phyloP scores from a whole-genome alignment of 2,113 vertebrate species.

The Melanostigma gelatinosum region DNA sequence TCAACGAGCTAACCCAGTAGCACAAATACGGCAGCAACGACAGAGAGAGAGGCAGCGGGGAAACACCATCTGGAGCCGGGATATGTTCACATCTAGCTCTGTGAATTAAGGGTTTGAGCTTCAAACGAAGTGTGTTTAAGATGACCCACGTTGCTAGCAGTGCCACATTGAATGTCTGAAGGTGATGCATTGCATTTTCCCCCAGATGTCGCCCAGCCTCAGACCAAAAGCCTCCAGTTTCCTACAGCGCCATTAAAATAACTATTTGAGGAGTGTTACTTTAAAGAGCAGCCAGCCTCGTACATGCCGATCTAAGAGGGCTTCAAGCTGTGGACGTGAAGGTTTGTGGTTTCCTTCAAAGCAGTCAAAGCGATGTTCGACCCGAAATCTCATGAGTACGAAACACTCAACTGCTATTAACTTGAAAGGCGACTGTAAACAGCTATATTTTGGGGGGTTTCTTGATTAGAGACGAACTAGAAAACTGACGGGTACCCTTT shows the following conservation, averaged over 20 bases:
- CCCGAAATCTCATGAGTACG: slow-evolving; percentile 29
- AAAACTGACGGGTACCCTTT: background rate
- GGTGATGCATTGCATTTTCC: slow-evolving; percentile 25
- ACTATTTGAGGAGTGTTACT: slow-evolving; percentile 49
- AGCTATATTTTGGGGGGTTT: slow-evolving; percentile 4
- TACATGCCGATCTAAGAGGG: slow-evolving; percentile 54
- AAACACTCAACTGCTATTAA: slow-evolving; percentile 53
- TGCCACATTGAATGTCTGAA: slow-evolving; percentile 33
- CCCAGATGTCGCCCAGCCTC: slow-evolving; percentile 58
- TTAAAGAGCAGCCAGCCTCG: slow-evolving; percentile 46
- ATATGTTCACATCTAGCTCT: background rate
- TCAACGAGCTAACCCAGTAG: background rate
- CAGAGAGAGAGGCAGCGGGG: background rate
- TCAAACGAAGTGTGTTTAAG: background rate
- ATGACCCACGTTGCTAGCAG: background rate
- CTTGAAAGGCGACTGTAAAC: slow-evolving; percentile 51
- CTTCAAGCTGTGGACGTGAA: slow-evolving; percentile 63
- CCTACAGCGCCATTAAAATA: slow-evolving; percentile 69
- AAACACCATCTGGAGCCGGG: background rate
- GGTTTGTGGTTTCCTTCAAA: slow-evolving; percentile 61
- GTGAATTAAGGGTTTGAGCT: background rate
- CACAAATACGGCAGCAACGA: background rate
- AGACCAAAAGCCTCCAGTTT: slow-evolving; percentile 67
- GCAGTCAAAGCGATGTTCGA: slow-evolving; percentile 44
- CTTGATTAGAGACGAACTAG: slow-evolving; percentile 26